Evolutionary conservation across 2,797 vertebrate genomes (phyloP), one percentile per base, ranked within the genome.

Genomic region (Clangula hyemalis): DNA sequence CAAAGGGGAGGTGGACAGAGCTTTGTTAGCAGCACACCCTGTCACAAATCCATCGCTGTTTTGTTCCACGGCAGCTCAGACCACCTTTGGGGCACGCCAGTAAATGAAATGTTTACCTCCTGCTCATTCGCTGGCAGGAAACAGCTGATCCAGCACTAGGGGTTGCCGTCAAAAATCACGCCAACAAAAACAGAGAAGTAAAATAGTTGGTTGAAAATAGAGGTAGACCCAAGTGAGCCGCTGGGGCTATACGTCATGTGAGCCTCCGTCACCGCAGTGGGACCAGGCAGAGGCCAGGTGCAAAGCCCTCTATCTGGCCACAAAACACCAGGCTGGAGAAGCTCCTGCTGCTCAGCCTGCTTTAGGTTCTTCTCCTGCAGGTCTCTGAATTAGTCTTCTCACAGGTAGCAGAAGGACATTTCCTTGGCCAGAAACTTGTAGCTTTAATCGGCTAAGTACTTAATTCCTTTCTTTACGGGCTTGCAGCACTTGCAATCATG

Each of bases 21-120:
- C 85, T 84, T 87, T 85, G 73, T 28, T 85, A 10, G 8, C 27
- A 61, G 85, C 85, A 54, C 62, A 72, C 47, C 0, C 1, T 71
- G 71, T 75, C 74, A 45, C 61, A 27, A 62, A 62, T 66, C 78
- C 57, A 30, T 18, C 0, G 1, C 71, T 71, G 80, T 74, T 83
- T 54, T 53, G 66, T 77, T 49, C 71, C 49, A 41, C n/a, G 66
- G 73, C 83, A 86, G 70, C 68, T 91, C 7, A 22, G 66, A 12
- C 30, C 0, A 4, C 85, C 58, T 62, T 90, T 81, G 76, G 83
- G 73, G 76, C 70, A 70, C 49, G 86, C 89, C 5, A 85, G 27
- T 36, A 30, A 74, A 88, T 78, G 82, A 93, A 92, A 86, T 68
- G 64, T 91, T 95, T 77, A 78, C 80, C 79, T 81, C 66, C 68